These are phyloP conservation scores for Acanthurus tractus DNA, from an alignment of 2,797 vertebrate species.

Conservation along the genomic window DNA sequence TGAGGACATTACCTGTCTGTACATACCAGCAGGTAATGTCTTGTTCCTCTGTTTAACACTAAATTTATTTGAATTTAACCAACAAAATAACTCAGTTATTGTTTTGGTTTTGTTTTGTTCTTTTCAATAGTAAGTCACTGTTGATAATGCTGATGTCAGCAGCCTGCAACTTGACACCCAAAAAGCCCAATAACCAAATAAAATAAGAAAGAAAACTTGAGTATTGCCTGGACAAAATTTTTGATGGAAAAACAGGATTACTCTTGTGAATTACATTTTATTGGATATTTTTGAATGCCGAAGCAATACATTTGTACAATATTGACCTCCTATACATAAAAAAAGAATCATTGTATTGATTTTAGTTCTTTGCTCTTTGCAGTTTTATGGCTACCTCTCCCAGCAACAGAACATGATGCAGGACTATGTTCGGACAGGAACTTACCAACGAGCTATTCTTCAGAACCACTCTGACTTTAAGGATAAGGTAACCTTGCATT, in stretches of 20 bases:
- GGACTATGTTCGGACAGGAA: conserved; percentile 97
- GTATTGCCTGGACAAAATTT: not conserved
- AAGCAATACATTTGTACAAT: too few species aligned
- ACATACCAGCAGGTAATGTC: not conserved
- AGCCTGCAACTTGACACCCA: not conserved
- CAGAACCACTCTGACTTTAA: conserved; percentile 98
- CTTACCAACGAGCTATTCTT: conserved; percentile 96
- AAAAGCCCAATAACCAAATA: too few species aligned
- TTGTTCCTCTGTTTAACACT: not conserved
- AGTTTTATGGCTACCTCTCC: conserved; percentile 99
- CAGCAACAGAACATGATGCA: conserved; percentile 99
- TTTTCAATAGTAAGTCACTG: too few species aligned
- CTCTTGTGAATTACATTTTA: not conserved
- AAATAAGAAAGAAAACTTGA: not conserved
- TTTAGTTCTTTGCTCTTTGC: conserved; percentile 16
- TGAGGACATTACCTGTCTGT: not conserved
- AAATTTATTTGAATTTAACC: not conserved
- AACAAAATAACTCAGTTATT: not conserved
- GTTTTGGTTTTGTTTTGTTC: not conserved
- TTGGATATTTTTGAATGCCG: not conserved
- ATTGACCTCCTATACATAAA: not conserved
- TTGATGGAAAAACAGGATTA: not conserved
- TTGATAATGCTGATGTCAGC: not conserved
- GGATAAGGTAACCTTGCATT: conserved; percentile 88
- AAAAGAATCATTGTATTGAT: not conserved